A percentile compares a stretch with the other conserved stretches of the same genome.
phyloP scores from a whole-genome alignment of 1,140 invertebrate species.

The Lordiphosa mommai region DNA sequence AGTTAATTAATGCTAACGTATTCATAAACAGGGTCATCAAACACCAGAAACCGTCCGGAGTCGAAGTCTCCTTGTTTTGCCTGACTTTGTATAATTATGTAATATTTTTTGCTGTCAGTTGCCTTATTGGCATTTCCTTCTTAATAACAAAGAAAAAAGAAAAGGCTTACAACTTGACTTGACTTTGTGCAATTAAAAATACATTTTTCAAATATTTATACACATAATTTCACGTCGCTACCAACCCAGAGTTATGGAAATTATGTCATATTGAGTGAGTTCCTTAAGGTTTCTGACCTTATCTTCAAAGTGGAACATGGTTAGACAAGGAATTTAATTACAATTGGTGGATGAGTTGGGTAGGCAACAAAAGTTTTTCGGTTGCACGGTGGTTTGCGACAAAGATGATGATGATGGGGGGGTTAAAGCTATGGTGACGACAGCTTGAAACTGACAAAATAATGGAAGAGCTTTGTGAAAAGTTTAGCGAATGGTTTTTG shows the following conservation, averaged over 20 bases:
- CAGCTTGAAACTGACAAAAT: conserved; percentile 5
- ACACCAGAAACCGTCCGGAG: conserved; percentile 51
- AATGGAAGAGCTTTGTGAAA: not conserved
- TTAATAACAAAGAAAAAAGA: conserved; percentile 17
- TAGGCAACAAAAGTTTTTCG: conserved; percentile 19
- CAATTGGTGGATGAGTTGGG: conserved; percentile 18
- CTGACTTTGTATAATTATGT: conserved; percentile 68
- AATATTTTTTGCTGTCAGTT: conserved; percentile 46
- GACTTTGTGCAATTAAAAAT: conserved; percentile 73
- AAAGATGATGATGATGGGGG: not conserved
- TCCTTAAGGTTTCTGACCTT: conserved; percentile 17
- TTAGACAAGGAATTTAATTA: conserved; percentile 58
- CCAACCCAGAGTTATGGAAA: not conserved
- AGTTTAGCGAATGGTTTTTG: not conserved
- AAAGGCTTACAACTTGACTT: conserved; percentile 44
- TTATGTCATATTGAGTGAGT: conserved; percentile 30
- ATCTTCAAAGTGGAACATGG: conserved; percentile 19
- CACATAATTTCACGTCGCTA: conserved; percentile 26
- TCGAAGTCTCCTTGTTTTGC: conserved; percentile 25
- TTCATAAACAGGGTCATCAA: conserved; percentile 77
- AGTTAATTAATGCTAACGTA: conserved; percentile 77
- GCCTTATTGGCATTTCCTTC: conserved; percentile 32
- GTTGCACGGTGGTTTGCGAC: not conserved
- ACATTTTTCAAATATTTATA: conserved; percentile 72
- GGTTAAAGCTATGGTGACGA: not conserved